These are phyloP conservation scores for Peromyscus attwateri DNA, from an alignment of 2,797 vertebrate genomes.

Conservation along the genomic window DNA sequence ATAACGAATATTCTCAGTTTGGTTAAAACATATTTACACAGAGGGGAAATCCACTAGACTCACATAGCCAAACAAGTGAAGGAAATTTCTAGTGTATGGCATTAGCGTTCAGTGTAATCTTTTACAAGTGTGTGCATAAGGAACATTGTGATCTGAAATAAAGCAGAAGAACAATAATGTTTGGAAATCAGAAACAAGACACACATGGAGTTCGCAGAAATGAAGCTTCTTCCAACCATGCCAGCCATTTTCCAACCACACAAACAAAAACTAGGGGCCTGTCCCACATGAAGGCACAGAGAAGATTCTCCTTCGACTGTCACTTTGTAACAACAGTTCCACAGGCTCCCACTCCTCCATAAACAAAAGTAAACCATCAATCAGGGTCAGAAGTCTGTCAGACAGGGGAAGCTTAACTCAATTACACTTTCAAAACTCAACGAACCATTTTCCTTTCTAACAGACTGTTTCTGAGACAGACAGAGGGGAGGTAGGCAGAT, in stretches of 20 bases:
- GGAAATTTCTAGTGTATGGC: neutral
- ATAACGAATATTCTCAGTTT: neutral
- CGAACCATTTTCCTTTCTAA: neutral
- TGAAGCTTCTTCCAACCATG: neutral
- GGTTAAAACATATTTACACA: neutral
- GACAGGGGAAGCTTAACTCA: neutral
- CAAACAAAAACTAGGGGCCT: neutral
- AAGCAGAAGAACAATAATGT: neutral
- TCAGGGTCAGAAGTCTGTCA: neutral
- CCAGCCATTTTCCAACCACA: neutral
- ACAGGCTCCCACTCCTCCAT: accelerated
- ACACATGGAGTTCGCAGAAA: neutral
- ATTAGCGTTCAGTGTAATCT: neutral
- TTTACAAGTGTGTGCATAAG: neutral
- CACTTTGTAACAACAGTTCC: no score
- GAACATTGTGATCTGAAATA: neutral
- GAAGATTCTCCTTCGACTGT: neutral
- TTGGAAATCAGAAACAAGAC: slow-evolving; percentile 25
- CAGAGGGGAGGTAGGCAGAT: neutral
- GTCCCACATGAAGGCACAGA: neutral
- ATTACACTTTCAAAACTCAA: neutral
- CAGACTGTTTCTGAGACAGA: neutral
- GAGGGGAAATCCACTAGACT: neutral
- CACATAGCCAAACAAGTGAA: neutral
- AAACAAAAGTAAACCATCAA: neutral